Evolutionary conservation across 2,888 invertebrate genomes (phyloP).

Genomic region (Yponomeuta cagnagella): DNA sequence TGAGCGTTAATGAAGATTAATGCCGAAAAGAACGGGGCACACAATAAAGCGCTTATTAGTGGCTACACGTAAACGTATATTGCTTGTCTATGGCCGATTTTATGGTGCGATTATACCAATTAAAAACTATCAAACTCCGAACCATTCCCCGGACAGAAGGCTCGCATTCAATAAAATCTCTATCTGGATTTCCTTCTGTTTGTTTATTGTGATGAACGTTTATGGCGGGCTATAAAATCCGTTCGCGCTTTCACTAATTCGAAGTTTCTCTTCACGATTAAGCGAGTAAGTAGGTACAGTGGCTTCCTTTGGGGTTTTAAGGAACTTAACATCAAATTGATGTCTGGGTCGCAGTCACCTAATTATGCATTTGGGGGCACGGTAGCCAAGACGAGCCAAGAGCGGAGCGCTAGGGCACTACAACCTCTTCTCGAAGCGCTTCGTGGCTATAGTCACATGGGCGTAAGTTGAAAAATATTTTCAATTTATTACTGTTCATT

Average conservation of each 20-base stretch:
- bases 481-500: too few species aligned
- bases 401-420: too few species aligned
- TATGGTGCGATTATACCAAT: conserved; percentile 68
- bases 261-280: conserved; percentile 13
- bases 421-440: too few species aligned
- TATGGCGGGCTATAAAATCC: conserved; percentile 31
- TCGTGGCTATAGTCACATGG: not conserved
- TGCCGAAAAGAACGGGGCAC: conserved; percentile 53
- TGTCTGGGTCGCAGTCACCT: not conserved
- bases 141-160: conserved; percentile 52
- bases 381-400: too few species aligned
- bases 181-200: conserved; percentile 49
- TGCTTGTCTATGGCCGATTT: conserved; percentile 50
- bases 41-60: conserved; percentile 41
- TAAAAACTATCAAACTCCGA: conserved; percentile 68
- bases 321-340: not conserved
- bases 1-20: conserved; percentile 68
- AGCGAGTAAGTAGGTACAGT: too few species aligned
- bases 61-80: conserved; percentile 61
- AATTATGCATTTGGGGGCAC: not conserved
- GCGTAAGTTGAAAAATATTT: not conserved
- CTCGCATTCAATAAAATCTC: conserved; percentile 55
- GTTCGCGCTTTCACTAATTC: conserved; percentile 18
- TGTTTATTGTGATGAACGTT: conserved; percentile 70
- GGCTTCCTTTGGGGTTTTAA: not conserved